Evolutionary conservation across 1,140 invertebrate species (phyloP).

Genomic region (Plectrocnemia conspersa): DNA sequence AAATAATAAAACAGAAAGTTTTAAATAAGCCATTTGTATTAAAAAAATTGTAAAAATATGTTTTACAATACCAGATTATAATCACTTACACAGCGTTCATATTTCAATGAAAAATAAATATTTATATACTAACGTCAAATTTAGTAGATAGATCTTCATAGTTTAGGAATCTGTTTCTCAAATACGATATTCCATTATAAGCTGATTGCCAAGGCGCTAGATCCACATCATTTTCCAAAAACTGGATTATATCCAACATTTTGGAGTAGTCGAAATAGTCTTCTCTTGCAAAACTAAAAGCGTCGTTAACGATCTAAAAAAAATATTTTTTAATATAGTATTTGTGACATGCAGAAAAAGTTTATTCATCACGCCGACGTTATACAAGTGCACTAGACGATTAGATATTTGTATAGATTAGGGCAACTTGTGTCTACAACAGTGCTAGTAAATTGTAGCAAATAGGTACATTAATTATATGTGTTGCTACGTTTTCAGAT

Average conservation of each 20-base stretch:
- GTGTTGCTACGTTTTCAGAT: too few species aligned
- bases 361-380: too few species aligned
- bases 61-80: not conserved
- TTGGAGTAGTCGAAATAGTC: conserved; percentile 47
- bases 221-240: conserved; percentile 58
- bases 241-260: conserved; percentile 56
- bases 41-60: not conserved
- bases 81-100: not conserved
- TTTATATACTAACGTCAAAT: conserved; percentile 10
- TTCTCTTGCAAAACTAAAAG: conserved; percentile 54
- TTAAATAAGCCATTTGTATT: not conserved
- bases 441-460: too few species aligned
- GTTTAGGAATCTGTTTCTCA: conserved; percentile 37
- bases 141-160: not conserved
- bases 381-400: too few species aligned
- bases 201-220: conserved; percentile 67
- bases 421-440: too few species aligned
- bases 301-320: conserved; percentile 51
- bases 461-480: too few species aligned
- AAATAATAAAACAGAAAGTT: conserved; percentile 10
- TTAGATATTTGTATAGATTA: too few species aligned
- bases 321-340: too few species aligned
- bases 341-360: too few species aligned
- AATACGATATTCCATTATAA: conserved; percentile 51
- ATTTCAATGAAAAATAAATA: not conserved